phyloP scores from a whole-genome alignment of 2,888 invertebrate genomes.

The Thera obeliscata region DNA sequence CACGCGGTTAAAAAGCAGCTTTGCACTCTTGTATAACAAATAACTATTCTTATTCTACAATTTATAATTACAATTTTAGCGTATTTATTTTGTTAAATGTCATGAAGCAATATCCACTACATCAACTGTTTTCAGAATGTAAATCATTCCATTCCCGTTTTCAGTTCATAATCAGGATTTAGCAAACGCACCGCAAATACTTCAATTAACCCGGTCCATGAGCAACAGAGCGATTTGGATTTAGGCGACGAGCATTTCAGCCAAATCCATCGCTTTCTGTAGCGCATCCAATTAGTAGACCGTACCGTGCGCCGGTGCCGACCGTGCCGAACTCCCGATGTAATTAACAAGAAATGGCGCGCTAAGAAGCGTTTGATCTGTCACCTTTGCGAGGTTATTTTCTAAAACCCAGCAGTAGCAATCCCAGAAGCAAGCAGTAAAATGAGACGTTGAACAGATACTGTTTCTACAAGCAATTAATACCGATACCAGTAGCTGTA shows the following conservation, averaged over 20 bases:
- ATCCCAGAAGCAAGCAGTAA: no score
- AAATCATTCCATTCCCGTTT: conserved; percentile 15
- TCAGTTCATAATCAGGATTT: conserved; percentile 15
- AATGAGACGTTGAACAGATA: no score
- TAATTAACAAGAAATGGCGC: conserved; percentile 64
- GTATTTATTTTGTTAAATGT: no score
- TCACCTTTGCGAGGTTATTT: conserved; percentile 34
- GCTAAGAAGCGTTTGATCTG: conserved; percentile 45
- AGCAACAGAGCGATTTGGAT: conserved; percentile 51
- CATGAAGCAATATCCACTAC: no score
- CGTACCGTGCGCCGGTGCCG: conserved; percentile 14
- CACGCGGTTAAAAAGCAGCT: no score
- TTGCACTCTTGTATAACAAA: no score
- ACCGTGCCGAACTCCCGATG: conserved; percentile 44
- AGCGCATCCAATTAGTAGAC: conserved; percentile 59
- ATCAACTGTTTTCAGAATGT: background rate
- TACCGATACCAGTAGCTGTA: no score
- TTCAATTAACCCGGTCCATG: conserved; percentile 32
- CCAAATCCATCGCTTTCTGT: conserved; percentile 52
- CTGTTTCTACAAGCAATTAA: no score
- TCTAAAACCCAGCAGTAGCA: no score
- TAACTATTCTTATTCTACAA: no score
- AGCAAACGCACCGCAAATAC: conserved; percentile 9
- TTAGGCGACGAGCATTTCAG: conserved; percentile 49
- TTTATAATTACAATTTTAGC: no score